Evolutionary conservation across 2,113 vertebrate species (phyloP).

Genomic region (Maylandia zebra): DNA sequence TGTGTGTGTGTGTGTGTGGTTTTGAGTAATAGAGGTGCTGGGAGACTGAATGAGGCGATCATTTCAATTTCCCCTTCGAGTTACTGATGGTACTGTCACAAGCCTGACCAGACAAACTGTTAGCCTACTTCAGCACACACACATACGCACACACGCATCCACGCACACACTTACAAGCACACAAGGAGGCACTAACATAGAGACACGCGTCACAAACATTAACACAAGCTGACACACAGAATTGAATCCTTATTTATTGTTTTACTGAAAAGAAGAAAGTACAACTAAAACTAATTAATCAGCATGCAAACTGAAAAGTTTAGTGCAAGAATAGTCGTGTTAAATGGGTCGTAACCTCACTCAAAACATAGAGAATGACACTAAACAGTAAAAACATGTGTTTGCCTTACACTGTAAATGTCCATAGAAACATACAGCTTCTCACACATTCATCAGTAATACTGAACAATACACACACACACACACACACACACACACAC

Average conservation of each 20-base stretch:
- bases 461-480: not conserved
- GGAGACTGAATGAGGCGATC: conserved; percentile 37
- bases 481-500: not conserved
- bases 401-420: not conserved
- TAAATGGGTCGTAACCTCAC: not conserved
- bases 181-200: not conserved
- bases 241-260: not conserved
- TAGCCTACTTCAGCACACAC: not conserved
- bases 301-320: not conserved
- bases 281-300: not conserved
- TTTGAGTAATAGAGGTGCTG: conserved; percentile 33
- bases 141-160: not conserved
- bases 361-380: not conserved
- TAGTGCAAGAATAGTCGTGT: not conserved
- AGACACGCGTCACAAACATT: not conserved
- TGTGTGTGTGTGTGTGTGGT: not conserved
- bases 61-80: conserved; percentile 36
- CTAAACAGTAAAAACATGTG: not conserved
- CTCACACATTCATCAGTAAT: not conserved
- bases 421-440: not conserved
- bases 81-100: conserved; percentile 44
- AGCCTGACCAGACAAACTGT: conserved; percentile 10
- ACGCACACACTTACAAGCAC: not conserved
- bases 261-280: not conserved
- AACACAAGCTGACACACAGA: not conserved